phyloP scores from a whole-genome alignment of 2,888 invertebrate species.

The Elegia similella region DNA sequence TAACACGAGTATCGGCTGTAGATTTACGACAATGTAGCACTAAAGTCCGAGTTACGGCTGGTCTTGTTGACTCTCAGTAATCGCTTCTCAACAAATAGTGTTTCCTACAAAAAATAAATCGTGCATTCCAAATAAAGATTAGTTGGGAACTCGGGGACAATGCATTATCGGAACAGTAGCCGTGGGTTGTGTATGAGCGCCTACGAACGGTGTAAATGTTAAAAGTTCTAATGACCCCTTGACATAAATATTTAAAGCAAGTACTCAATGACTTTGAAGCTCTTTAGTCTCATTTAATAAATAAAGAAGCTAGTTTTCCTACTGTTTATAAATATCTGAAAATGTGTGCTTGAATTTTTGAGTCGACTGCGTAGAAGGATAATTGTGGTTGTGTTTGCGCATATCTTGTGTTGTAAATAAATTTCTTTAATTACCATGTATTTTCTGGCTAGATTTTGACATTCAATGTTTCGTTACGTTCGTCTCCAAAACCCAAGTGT shows the following conservation, averaged over 20 bases:
- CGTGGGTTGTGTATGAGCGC: conserved; percentile 5
- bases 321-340: too few relatives aligned
- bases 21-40: conserved; percentile 21
- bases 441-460: too few relatives aligned
- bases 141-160: neutral
- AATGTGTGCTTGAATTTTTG: too few relatives aligned
- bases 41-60: conserved; percentile 15
- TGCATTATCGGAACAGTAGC: neutral
- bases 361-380: too few relatives aligned
- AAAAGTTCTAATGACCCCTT: neutral
- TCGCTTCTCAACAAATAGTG: neutral
- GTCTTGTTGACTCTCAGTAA: conserved; percentile 1
- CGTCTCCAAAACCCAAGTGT: too few relatives aligned
- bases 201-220: neutral
- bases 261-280: too few relatives aligned
- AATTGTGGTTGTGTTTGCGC: too few relatives aligned
- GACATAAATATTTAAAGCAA: neutral
- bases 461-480: too few relatives aligned
- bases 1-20: conserved; percentile 31
- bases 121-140: conserved; percentile 3
- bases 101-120: neutral
- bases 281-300: too few relatives aligned
- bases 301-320: too few relatives aligned
- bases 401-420: too few relatives aligned
- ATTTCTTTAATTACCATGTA: too few relatives aligned